Conservation (phyloP, 2,797 vertebrate species). For the Amblyraja radiata region DNA sequence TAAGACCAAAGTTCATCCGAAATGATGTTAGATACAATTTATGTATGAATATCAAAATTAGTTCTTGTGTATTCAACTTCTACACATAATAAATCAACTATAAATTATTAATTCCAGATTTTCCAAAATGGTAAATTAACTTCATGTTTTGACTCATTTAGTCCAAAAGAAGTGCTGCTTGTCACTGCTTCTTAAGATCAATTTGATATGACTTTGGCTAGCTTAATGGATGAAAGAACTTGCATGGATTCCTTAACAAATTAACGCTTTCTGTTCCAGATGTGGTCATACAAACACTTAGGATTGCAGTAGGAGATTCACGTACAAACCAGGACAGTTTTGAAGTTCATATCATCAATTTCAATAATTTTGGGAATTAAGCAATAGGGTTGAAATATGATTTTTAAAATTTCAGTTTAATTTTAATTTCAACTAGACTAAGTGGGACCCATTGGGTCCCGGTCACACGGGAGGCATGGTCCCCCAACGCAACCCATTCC, state of each 20-base stretch:
- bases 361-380: neutral
- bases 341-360: neutral
- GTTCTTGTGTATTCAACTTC: neutral
- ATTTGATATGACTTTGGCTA: slow-evolving; percentile 14
- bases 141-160: neutral
- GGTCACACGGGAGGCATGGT: too few species aligned
- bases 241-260: neutral
- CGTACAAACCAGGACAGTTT: neutral
- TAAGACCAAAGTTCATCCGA: neutral
- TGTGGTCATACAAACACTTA: neutral
- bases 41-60: neutral
- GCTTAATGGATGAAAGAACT: neutral
- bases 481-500: too few species aligned
- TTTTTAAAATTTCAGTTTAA: neutral
- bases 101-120: neutral
- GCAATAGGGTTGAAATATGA: neutral
- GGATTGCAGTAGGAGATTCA: neutral
- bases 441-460: too few species aligned
- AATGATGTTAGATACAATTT: neutral
- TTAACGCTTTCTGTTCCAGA: neutral
- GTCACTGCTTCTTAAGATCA: neutral
- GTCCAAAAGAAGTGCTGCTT: neutral
- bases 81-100: too few species aligned
- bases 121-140: neutral
- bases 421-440: neutral